phyloP scores from a whole-genome alignment of 2,113 vertebrate species.

The Hucho hucho region DNA sequence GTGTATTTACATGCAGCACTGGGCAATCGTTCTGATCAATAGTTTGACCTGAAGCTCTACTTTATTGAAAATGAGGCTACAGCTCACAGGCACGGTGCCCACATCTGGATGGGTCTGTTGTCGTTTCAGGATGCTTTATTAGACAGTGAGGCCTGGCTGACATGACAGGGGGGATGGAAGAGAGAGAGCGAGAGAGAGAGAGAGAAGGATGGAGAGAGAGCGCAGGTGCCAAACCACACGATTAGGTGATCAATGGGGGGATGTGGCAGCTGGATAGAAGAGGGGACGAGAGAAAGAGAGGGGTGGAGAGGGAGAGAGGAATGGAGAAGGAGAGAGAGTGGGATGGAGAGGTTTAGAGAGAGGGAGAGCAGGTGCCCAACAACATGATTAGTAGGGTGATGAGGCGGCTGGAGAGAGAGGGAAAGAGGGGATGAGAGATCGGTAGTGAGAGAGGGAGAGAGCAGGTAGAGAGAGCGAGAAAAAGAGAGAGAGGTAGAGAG shows the following conservation, averaged over 20 bases:
- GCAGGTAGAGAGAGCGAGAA: too few species aligned
- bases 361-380: slow-evolving; percentile 44
- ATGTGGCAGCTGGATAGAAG: too few species aligned
- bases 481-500: too few species aligned
- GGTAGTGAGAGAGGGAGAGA: neutral
- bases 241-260: too few species aligned
- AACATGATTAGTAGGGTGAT: slow-evolving; percentile 52
- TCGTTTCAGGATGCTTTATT: slow-evolving; percentile 29
- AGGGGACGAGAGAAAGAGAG: too few species aligned
- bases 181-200: too few species aligned
- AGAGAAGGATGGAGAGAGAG: too few species aligned
- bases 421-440: neutral
- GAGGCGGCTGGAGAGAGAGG: slow-evolving; percentile 11
- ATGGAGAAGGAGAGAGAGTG: neutral
- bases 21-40: neutral
- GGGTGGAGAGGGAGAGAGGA: neutral
- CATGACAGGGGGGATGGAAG: neutral
- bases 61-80: slow-evolving; percentile 30
- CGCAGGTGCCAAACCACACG: too few species aligned
- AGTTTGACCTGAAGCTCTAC: slow-evolving; percentile 7
- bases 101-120: slow-evolving; percentile 6
- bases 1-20: neutral
- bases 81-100: neutral
- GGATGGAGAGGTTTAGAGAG: slow-evolving; percentile 20
- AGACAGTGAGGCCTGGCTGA: too few species aligned